phyloP scores from a whole-genome alignment of 2,797 vertebrate genomes.

The Thamnophis elegans region DNA sequence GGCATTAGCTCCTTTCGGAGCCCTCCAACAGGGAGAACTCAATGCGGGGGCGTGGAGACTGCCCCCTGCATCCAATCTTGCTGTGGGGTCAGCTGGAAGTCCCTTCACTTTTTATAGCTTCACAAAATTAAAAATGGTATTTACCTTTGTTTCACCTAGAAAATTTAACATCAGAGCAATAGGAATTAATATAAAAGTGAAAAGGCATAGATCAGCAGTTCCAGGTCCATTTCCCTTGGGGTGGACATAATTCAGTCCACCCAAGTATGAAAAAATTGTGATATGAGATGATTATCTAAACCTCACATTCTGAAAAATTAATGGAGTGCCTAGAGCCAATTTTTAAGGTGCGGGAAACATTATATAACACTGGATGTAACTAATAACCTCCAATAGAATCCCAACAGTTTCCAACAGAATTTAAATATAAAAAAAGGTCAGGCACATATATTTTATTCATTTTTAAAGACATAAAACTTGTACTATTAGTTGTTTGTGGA shows the following conservation, averaged over 20 bases:
- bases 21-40: too few species aligned
- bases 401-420: background rate
- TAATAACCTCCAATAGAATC: background rate
- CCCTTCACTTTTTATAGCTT: background rate
- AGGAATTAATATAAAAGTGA: background rate
- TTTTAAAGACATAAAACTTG: background rate
- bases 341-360: background rate
- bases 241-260: background rate
- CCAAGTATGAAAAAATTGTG: background rate
- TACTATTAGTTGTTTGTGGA: background rate
- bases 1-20: too few species aligned
- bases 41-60: too few species aligned
- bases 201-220: background rate
- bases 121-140: background rate
- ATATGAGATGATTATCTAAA: background rate
- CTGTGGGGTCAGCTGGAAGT: too few species aligned
- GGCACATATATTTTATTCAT: background rate
- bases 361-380: background rate
- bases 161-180: background rate
- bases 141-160: background rate
- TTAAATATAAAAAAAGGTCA: background rate
- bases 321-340: background rate
- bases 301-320: background rate
- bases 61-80: too few species aligned
- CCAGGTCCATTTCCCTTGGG: background rate